Base-by-base conservation (phyloP, 2,888 invertebrate genomes). In the Auanema freiburgensis region DNA sequence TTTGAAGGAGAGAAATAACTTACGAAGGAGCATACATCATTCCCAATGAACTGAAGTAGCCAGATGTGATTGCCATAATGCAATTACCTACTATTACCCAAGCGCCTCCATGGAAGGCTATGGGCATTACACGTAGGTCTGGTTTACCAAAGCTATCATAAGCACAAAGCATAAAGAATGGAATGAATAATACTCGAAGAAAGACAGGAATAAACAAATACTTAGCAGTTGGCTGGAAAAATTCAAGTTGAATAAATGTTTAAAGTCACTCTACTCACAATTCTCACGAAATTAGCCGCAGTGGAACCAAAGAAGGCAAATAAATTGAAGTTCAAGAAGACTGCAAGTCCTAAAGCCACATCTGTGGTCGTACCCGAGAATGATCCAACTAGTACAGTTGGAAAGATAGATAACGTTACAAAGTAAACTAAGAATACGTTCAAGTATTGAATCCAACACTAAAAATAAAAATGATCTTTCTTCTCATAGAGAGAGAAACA, bases 341-440 rank as follows among this genome's bases (percentile, higher is more conserved):
- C 94, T 18, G 91, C 91, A 18, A 96, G 85, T 2, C 88, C 87
- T 0, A 87, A 86, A 11, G 54, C 66, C 56, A 33, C 49, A 41
- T 44, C 24, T 25, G 2, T 14, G 18, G 11, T 55, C 57, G 55
- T 64, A 21, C 67, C 70, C 21, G 16, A 60, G 60, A 54, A 69
- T 43, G 91, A 87, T 93, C 93, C 67, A 12, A 65, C 69, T 16
- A 75, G 90, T 33, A 97, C 89, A 0, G 91, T 89, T 0, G 97
- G 97, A 84, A 93, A 98, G 11, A 95, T 87, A 0, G 92, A 84
- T 0, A 98, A 87, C 0, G 95, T 91, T 0, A 96, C 91, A 83
- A 95, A 94, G 87, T 96, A 97, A 1, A 91, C 88, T 66, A 93
- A 88, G 86, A 92, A 97, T 21, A 96, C 90, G 84, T 95, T 94